Percentiles rank a stretch among this genome's conserved stretches.
Evolutionary conservation across 2,797 vertebrate genomes (phyloP).

Genomic region (Clarias platycephalus): DNA sequence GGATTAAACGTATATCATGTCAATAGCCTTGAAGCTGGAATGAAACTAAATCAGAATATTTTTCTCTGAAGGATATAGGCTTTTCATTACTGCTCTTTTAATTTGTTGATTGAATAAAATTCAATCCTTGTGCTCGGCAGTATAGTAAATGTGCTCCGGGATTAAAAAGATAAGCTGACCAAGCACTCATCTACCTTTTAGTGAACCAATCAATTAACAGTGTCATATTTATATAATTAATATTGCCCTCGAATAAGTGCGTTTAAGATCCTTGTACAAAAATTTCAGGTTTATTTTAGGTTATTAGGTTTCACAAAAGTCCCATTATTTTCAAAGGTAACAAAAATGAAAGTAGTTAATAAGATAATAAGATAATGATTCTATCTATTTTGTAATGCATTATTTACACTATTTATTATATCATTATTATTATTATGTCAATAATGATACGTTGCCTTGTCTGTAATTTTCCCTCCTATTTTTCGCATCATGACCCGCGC

Average conservation of each 20-base stretch:
- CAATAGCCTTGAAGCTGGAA: not conserved
- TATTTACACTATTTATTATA: not conserved
- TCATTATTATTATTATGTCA: not conserved
- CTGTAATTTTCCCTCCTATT: not conserved
- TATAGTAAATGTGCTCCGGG: not conserved
- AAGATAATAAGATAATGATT: not conserved
- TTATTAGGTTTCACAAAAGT: not conserved
- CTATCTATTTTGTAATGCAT: no score
- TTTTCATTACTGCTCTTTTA: not conserved
- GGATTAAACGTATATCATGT: not conserved
- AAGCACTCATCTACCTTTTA: conserved; percentile 8
- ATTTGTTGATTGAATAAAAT: not conserved
- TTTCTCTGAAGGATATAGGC: not conserved
- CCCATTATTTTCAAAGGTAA: not conserved
- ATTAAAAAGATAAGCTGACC: not conserved
- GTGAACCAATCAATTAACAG: not conserved
- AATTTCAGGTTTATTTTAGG: not conserved
- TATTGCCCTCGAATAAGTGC: not conserved
- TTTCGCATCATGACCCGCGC: not conserved
- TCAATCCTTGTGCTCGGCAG: not conserved
- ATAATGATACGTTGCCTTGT: not conserved
- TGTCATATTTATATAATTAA: not conserved
- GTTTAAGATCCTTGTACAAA: not conserved
- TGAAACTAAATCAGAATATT: not conserved
- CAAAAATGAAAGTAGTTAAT: not conserved